Base-by-base conservation (phyloP, 2,113 vertebrate genomes). In the Tupaia tana region DNA sequence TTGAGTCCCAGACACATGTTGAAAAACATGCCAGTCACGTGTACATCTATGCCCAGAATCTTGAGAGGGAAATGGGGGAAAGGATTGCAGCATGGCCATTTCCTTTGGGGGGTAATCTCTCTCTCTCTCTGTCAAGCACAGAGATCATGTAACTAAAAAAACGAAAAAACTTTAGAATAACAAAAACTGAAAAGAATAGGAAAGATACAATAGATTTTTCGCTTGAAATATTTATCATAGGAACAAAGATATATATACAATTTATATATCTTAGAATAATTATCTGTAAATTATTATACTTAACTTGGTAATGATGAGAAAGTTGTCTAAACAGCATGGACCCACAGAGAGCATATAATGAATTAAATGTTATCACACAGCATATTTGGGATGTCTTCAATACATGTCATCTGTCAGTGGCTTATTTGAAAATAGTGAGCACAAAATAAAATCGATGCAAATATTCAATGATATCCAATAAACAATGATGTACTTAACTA, bases 351-450 rank as follows among this genome's bases (percentile, higher is more conserved):
- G 7, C 16, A n/a, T 82, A 52, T n/a, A 83, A 67, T 54, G 22
- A 81, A 78, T 66, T 77, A 84, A 89, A 86, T 9, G 5, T 69
- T 63, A 89, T 22, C 81, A 43, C 52, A 31, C 3, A 91, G 18
- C 25, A 82, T 43, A 80, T 83, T 25, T 59, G 27, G 86, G 7
- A 11, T 86, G 61, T 91, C 79, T 95, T 93, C 29, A 83, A 13
- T 77, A 64, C 22, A 22, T 43, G 22, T 85, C 25, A 69, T 90
- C 87, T 71, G 34, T 20, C 34, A 91, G 27, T 25, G 20, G 59
- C 31, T 92, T 94, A 63, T 52, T 84, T 74, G 27, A 89, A 89
- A 93, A 88, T 73, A 71, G 93, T 25, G 15, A n/a, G 34, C 25
- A 18, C 12, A 0, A 85, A 85, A 89, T 86, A 64, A 95, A 96